Base-by-base conservation (phyloP, 2,888 invertebrate species). In the Nymphalis c-album region DNA sequence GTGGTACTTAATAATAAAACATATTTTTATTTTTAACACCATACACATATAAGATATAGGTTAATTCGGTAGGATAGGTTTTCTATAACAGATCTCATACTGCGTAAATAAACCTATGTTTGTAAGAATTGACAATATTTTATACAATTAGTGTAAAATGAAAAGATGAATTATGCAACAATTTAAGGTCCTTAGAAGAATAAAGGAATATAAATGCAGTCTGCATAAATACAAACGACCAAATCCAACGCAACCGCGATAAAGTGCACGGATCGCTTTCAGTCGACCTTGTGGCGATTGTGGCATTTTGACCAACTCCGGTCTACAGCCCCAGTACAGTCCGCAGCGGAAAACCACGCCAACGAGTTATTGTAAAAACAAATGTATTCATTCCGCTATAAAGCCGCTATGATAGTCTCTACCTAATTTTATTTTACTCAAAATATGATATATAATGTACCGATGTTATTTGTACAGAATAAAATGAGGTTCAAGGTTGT, bases 211-310 rank as follows among this genome's bases (percentile, higher is more conserved):
- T 50, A 61, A 59, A 13, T 18, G 48, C 55, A 63, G 47, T 55
- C 20, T 69, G 62, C 62, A 65, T 62, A 69, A 65, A 53, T 62
- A 59, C 67, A 69, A 69, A 67, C 45, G 63, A 58, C 67, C 60
- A n/a, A 31, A 40, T 58, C 46, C 55, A 66, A 66, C 62, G 60
- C 66, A 60, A 69, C 47, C 46, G 53, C 63, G 62, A 69, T 66
- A 63, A 66, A 62, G 59, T 66, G 60, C 66, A 66, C 58, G 26
- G 60, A 68, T 69, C 51, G 62, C 48, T 66, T 62, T 53, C 59
- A 63, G 59, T 48, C 59, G 66, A 69, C 69, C 66, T 69, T 63
- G 62, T 65, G 26, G 65, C 18, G n/a, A 64, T 50, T 58, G 62
- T 63, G 53, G 47, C 26, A 45, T 57, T 68, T 61, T n/a, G 55